A percentile compares a stretch with the other conserved stretches of the same genome.
Conservation (phyloP, 2,888 invertebrate species). For the Andrena chrysosceles region DNA sequence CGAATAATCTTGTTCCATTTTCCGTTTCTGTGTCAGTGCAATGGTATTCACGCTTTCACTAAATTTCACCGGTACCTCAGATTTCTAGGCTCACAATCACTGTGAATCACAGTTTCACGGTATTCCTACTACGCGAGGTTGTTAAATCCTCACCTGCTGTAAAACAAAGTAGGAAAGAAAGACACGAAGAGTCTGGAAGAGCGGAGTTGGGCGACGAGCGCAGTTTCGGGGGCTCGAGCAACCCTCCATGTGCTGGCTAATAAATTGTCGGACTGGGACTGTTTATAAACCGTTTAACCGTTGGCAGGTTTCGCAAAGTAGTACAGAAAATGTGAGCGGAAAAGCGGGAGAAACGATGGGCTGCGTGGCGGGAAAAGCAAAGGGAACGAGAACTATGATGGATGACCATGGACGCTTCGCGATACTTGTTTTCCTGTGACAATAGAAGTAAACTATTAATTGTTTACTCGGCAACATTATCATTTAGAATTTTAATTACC, state of each 20-base stretch:
- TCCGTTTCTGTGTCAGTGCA: slow-evolving; percentile 14
- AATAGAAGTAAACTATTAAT: slow-evolving; percentile 62
- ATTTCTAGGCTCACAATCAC: slow-evolving; percentile 13
- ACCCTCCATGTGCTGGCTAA: slow-evolving; percentile 67
- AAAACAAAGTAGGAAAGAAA: background rate
- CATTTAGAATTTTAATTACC: slow-evolving; percentile 22
- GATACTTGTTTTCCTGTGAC: slow-evolving; percentile 58
- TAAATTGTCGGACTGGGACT: slow-evolving; percentile 77
- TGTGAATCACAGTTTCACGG: slow-evolving; percentile 30
- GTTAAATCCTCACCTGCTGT: background rate
- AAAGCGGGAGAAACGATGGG: slow-evolving; percentile 63
- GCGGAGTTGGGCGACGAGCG: background rate
- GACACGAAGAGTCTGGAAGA: background rate
- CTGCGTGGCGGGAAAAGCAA: slow-evolving; percentile 41
- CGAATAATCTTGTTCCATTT: background rate
- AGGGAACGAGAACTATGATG: slow-evolving; percentile 77
- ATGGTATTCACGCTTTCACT: slow-evolving; percentile 48
- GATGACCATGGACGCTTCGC: slow-evolving; percentile 78
- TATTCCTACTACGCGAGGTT: background rate
- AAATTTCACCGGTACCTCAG: slow-evolving; percentile 49
- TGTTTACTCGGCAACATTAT: slow-evolving; percentile 53
- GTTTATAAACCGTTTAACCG: slow-evolving; percentile 81
- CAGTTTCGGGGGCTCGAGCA: slow-evolving; percentile 42
- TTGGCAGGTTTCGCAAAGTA: slow-evolving; percentile 74
- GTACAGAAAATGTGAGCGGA: slow-evolving; percentile 69